Conservation (phyloP, 1,140 invertebrate species). For the Achroia grisella region DNA sequence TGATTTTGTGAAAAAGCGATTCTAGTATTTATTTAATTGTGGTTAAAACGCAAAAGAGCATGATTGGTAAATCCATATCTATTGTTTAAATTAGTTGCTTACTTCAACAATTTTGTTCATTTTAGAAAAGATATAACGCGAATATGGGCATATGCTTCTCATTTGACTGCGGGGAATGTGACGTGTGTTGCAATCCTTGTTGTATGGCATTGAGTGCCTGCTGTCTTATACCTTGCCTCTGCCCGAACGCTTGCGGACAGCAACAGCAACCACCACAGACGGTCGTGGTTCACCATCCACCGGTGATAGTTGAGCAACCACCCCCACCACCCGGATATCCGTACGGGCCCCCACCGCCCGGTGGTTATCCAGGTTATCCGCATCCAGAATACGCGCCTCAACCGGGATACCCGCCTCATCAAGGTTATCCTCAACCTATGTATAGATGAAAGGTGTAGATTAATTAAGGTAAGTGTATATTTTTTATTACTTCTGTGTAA, state of each 20-base stretch:
- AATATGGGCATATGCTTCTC: slow-evolving; percentile 60
- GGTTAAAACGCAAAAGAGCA: slow-evolving; percentile 6
- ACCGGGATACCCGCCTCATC: slow-evolving; percentile 18
- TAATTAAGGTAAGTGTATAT: slow-evolving; percentile 39
- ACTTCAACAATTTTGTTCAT: slow-evolving; percentile 10
- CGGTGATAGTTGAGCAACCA: slow-evolving; percentile 41
- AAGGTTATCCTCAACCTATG: slow-evolving; percentile 11
- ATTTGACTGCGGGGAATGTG: slow-evolving; percentile 60
- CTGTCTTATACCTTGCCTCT: slow-evolving; percentile 54
- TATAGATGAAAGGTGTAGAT: slow-evolving; percentile 24
- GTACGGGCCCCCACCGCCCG: slow-evolving; percentile 28
- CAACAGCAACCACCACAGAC: slow-evolving; percentile 48
- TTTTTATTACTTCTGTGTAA: slow-evolving; percentile 1
- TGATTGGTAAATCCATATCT: background rate
- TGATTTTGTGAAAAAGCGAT: slow-evolving; percentile 4
- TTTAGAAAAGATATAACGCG: slow-evolving; percentile 35
- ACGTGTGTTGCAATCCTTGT: slow-evolving; percentile 50
- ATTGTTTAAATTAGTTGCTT: background rate
- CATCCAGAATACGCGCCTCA: slow-evolving; percentile 19
- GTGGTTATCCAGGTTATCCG: slow-evolving; percentile 26
- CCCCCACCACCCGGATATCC: slow-evolving; percentile 32
- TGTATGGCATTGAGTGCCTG: slow-evolving; percentile 56
- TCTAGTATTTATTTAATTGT: slow-evolving; percentile 6
- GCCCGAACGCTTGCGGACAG: slow-evolving; percentile 58
- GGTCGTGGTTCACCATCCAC: slow-evolving; percentile 46